Percentiles rank a stretch among this genome's conserved stretches.
Evolutionary conservation across 2,797 vertebrate species (phyloP).

Genomic region (Sebastes kiyomatsui): DNA sequence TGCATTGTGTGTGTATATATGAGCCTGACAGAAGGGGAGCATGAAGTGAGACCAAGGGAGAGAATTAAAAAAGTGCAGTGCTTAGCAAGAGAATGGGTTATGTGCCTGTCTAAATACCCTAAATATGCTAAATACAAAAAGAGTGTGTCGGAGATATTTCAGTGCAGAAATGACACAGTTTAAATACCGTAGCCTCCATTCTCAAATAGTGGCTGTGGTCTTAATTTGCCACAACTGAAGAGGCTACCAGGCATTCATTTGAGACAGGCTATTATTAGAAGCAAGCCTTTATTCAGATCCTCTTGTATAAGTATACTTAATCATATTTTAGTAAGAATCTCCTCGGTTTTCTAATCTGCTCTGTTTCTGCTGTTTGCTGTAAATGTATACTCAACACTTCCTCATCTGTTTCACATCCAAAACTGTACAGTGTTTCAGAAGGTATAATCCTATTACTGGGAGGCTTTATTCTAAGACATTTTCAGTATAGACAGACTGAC

Average conservation of each 20-base stretch:
- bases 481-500: background rate
- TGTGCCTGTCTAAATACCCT: slow-evolving; percentile 20
- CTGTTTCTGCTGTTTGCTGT: background rate
- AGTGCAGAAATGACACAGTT: slow-evolving; percentile 14
- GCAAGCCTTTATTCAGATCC: background rate
- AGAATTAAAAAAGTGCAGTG: slow-evolving; percentile 16
- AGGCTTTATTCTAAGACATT: background rate
- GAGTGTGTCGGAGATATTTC: slow-evolving; percentile 15
- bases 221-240: slow-evolving; percentile 38
- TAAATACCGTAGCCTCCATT: slow-evolving; percentile 14
- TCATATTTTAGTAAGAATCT: background rate
- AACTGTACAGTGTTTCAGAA: background rate
- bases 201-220: slow-evolving; percentile 3
- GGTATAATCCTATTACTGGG: background rate
- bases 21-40: slow-evolving; percentile 11
- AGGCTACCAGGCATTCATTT: slow-evolving; percentile 17
- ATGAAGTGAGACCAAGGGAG: slow-evolving; percentile 5
- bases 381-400: background rate
- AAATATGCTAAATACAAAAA: slow-evolving; percentile 35
- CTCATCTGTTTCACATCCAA: background rate
- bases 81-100: slow-evolving; percentile 1
- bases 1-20: background rate
- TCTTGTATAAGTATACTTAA: background rate
- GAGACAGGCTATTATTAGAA: slow-evolving; percentile 31
- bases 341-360: background rate